Conservation (phyloP, 2,888 invertebrate species). For the Sisyra terminalis region DNA sequence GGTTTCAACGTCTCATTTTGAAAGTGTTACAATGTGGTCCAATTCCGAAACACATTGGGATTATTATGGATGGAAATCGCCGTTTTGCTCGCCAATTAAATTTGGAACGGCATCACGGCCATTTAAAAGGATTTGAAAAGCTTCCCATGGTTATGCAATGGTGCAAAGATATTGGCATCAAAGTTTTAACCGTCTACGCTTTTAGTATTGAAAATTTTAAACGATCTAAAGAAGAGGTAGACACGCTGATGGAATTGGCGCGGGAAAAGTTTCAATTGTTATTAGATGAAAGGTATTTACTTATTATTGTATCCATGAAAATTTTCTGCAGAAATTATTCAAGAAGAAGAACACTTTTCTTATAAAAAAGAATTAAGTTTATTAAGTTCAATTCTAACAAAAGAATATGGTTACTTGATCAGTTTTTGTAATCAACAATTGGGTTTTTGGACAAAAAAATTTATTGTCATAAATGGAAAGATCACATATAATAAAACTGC, state of each 20-base stretch:
- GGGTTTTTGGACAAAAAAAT: too few relatives aligned
- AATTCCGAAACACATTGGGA: slow-evolving; percentile 82
- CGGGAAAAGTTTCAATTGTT: slow-evolving; percentile 69
- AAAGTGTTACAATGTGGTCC: slow-evolving; percentile 64
- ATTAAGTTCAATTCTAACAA: too few relatives aligned
- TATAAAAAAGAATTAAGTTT: too few relatives aligned
- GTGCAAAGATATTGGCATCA: slow-evolving; percentile 81
- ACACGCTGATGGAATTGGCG: slow-evolving; percentile 73
- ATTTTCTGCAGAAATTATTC: too few relatives aligned
- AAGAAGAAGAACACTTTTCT: too few relatives aligned
- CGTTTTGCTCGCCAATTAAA: slow-evolving; percentile 73
- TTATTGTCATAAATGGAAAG: too few relatives aligned
- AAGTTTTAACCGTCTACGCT: slow-evolving; percentile 94
- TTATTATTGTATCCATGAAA: too few relatives aligned
- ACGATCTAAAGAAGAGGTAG: slow-evolving; percentile 75
- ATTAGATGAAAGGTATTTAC: slow-evolving; percentile 56
- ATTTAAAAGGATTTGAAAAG: slow-evolving; percentile 68
- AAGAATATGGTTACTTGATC: too few relatives aligned
- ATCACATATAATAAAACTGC: too few relatives aligned
- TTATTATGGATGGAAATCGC: slow-evolving; percentile 98
- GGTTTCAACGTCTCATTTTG: slow-evolving; percentile 58
- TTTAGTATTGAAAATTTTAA: slow-evolving; percentile 99
- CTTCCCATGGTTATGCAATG: slow-evolving; percentile 59
- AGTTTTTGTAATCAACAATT: too few relatives aligned
- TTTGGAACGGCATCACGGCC: slow-evolving; percentile 62